Evolutionary conservation across 1,140 invertebrate genomes (phyloP).

Genomic region (Sitobion miscanthi): DNA sequence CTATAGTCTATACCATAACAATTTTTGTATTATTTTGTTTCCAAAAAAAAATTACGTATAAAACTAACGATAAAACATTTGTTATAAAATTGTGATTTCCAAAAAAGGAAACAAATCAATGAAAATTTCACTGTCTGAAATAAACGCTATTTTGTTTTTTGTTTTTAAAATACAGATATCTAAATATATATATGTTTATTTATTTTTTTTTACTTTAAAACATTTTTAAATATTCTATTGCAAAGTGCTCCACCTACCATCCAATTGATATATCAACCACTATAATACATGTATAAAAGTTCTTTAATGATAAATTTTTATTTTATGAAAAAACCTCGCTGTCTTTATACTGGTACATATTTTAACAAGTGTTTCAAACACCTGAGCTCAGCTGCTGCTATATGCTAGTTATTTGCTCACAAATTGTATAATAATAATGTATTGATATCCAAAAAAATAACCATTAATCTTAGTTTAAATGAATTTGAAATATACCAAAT

Average conservation of each 20-base stretch:
- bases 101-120: too few relatives aligned
- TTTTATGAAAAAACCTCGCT: neutral
- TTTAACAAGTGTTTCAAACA: neutral
- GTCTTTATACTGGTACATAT: neutral
- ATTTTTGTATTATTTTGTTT: neutral
- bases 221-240: neutral
- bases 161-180: neutral
- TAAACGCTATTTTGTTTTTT: neutral
- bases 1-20: neutral
- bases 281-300: neutral
- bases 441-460: neutral
- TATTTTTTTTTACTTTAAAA: neutral
- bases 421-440: neutral
- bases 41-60: neutral
- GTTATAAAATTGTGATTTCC: neutral
- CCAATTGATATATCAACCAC: neutral
- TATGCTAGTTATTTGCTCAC: neutral
- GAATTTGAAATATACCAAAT: neutral
- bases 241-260: neutral
- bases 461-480: neutral
- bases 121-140: neutral
- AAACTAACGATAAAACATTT: neutral
- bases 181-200: neutral
- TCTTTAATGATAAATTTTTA: constrained; percentile 1
- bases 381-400: neutral